phyloP scores from a whole-genome alignment of 2,888 invertebrate species.

The Stenurella melanura region DNA sequence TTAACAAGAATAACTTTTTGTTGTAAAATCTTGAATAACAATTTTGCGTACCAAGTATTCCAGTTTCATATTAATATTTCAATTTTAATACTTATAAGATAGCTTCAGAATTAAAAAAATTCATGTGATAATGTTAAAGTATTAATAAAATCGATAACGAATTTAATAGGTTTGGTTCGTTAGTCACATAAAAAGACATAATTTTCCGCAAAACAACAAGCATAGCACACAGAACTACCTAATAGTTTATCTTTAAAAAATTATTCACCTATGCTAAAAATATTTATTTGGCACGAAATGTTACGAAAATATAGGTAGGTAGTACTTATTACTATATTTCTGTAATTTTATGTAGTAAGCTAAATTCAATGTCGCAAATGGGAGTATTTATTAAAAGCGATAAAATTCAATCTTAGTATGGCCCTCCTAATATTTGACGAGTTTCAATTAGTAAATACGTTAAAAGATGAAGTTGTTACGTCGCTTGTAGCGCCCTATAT shows the following conservation, averaged over 20 bases:
- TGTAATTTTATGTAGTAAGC: not conserved
- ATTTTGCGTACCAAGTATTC: no score
- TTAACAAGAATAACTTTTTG: no score
- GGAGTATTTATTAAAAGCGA: not conserved
- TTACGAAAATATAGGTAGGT: conserved; percentile 16
- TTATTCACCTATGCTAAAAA: conserved; percentile 17
- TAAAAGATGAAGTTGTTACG: no score
- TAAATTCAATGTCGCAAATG: not conserved
- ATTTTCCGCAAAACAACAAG: not conserved
- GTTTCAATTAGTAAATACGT: no score
- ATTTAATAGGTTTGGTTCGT: not conserved
- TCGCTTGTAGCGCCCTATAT: no score
- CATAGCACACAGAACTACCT: conserved; percentile 24
- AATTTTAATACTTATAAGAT: no score
- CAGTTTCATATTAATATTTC: no score
- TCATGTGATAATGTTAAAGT: no score
- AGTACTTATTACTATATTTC: not conserved
- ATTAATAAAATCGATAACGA: no score
- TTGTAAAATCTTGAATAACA: no score
- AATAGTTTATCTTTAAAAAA: conserved; percentile 21
- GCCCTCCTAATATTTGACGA: no score
- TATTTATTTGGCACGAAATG: conserved; percentile 26
- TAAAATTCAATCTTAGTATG: not conserved
- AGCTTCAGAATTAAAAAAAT: no score
- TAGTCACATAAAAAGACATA: conserved; percentile 16